Evolutionary conservation across 2,797 vertebrate genomes (phyloP), one percentile per base, ranked within the genome.

Genomic region (Tamandua tetradactyla): DNA sequence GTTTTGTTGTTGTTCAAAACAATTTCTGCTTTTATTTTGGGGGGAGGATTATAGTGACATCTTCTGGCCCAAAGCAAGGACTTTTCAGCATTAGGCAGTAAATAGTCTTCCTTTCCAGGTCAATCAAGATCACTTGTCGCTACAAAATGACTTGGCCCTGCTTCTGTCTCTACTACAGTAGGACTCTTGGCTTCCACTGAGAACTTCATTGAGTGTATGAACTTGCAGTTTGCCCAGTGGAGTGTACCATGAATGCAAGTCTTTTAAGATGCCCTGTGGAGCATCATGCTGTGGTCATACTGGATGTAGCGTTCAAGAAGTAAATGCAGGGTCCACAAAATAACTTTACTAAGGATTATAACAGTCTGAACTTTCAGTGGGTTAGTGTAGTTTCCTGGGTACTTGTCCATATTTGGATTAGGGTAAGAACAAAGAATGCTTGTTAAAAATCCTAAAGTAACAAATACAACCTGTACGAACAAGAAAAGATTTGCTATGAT

Each of bases 321-420:
- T 42, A 98, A 90, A 84, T 99, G 98, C 83, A 99, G 97, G 72
- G 98, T 23, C 99, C 99, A 99, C 82, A 99, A 92, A 59, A 97
- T 83, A 66, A 98, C 98, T 97, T 99, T 99, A 59, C 98, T 98
- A 15, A 98, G 98, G 68, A 99, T 96, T n/a, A 99, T 98, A 82
- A 98, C 98, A 2, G 98, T 98, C 91, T 97, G 97, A 30, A 98
- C 97, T 92, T 98, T 98, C 78, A 99, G 42, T 0, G 98, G 98
- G 49, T 92, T 69, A 76, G 97, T 98, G 74, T 98, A 98, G 69
- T 97, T 97, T 86, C 97, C 97, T 71, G 98, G 98, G 84, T 98
- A 98, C 47, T 95, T 96, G 93, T 98, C 98, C 93, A 98, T 97
- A 76, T 86, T 96, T 84, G 98, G 97, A 87, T 98, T 97, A 61